Conservation (phyloP, 2,797 vertebrate genomes). For the Dipus sagitta region DNA sequence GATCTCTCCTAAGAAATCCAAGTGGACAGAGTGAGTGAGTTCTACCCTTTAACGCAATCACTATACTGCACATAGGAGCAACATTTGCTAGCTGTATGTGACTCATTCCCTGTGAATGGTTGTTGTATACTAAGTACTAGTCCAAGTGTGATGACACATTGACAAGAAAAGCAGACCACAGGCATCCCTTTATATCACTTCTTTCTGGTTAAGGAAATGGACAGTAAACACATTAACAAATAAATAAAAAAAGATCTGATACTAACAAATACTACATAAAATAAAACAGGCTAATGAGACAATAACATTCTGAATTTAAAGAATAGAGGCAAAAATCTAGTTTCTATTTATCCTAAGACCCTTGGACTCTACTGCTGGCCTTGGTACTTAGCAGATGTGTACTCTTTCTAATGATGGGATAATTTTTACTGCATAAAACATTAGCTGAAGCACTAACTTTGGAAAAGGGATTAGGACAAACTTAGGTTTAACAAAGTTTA, state of each 20-base stretch:
- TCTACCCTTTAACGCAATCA: not conserved
- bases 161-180: not conserved
- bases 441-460: slow-evolving; percentile 49
- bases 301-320: slow-evolving; percentile 53
- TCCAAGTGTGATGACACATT: not conserved
- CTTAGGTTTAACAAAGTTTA: slow-evolving; percentile 48
- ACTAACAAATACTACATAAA: slow-evolving; percentile 14
- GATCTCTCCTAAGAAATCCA: slow-evolving; percentile 56
- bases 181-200: not conserved
- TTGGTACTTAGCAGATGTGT: not conserved
- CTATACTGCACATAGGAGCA: not conserved
- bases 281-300: not conserved
- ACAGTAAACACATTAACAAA: not conserved
- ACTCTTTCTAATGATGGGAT: slow-evolving; percentile 20
- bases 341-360: slow-evolving; percentile 21
- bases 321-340: not conserved
- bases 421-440: slow-evolving; percentile 59
- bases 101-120: slow-evolving; percentile 14
- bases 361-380: not conserved
- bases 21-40: not conserved
- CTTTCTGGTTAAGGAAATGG: slow-evolving; percentile 12
- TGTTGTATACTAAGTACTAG: not conserved
- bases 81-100: not conserved
- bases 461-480: slow-evolving; percentile 55
- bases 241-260: slow-evolving; percentile 16